Evolutionary conservation across 2,888 invertebrate species (phyloP), one percentile per base, ranked within the genome.

Genomic region (Trichacis sp.): DNA sequence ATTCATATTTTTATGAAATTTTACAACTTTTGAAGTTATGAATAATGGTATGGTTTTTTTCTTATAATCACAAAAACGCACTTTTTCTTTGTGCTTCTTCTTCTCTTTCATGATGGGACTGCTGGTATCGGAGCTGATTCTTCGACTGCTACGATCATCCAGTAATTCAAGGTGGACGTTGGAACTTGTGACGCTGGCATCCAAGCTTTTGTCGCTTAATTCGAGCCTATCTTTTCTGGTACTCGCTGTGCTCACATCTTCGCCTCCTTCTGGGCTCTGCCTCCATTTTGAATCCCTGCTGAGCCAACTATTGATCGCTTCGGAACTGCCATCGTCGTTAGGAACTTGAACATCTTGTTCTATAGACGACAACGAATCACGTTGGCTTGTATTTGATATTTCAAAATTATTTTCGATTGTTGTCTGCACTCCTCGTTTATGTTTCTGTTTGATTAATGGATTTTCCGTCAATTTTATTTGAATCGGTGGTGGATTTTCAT

Each of bases 201-300:
- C 83, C 43, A 81, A 53, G 67, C 84, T 83, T 64, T 82, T 81
- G 40, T 80, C 80, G 50, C 83, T 82, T 6, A 83, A 59, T 52
- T 83, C 84, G 14, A 79, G 60, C 57, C 85, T 86, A 62, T 88
- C 87, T 71, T 87, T 87, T 63, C 87, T 86, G 1, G 84, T 83
- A 5, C 85, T 85, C 60, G 84, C 85, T 60, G 85, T 87, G 66
- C 87, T 87, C 33, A 87, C 85, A 76, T 89, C 89, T 72, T 85
- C 85, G 9, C 85, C 87, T 86, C 92, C 93, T 87, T 93, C 93
- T 0, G 93, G 93, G 45, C 93, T 93, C 72, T 92, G 87, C 60
- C 93, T 86, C 81, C 89, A 89, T 75, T 90, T 91, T 0, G 90
- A 88, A 81, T 92, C 91, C 0, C 88, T 87, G 17, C 85, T 85